Evolutionary conservation across 37 sponge, comb jelly and placozoan genomes (phyloP).

Genomic region (Chondrilla cf. caribensis): DNA sequence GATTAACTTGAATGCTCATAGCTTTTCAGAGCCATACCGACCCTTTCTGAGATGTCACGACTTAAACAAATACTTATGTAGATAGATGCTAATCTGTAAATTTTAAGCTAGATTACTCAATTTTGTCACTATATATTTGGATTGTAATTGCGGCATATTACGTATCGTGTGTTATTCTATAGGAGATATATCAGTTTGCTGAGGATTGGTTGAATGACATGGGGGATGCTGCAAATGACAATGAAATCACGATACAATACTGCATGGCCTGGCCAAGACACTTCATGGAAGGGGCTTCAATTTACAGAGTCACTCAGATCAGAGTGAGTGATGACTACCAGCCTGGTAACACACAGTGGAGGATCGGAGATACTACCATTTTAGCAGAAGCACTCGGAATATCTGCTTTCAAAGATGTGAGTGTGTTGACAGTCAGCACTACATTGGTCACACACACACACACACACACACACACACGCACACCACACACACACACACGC

Average conservation of each 20-base stretch:
- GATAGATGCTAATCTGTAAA: too few relatives aligned
- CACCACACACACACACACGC: too few relatives aligned
- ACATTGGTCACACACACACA: slow-evolving; percentile 4
- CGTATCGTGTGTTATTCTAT: neutral
- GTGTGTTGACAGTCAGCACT: neutral
- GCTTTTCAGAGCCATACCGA: too few relatives aligned
- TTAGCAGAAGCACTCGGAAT: slow-evolving; percentile 63
- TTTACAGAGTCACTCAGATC: slow-evolving; percentile 70
- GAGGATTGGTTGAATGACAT: slow-evolving; percentile 59
- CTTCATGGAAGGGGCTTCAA: slow-evolving; percentile 44
- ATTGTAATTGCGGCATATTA: neutral
- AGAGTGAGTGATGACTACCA: slow-evolving; percentile 71
- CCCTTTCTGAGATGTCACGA: too few relatives aligned
- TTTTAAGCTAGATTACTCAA: too few relatives aligned
- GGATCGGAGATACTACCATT: slow-evolving; percentile 70
- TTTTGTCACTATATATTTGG: too few relatives aligned
- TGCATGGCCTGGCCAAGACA: slow-evolving; percentile 81
- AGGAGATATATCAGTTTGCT: slow-evolving; percentile 24
- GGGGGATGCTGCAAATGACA: slow-evolving; percentile 66
- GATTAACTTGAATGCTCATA: too few relatives aligned
- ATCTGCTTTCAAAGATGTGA: slow-evolving; percentile 79
- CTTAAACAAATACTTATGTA: too few relatives aligned
- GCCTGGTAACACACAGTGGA: slow-evolving; percentile 76
- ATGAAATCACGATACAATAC: slow-evolving; percentile 72
- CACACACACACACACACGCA: too few relatives aligned